A percentile compares a stretch with the other conserved stretches of the same genome.
Evolutionary conservation across 2,113 vertebrate species (phyloP).

Genomic region (Varanus salvator): DNA sequence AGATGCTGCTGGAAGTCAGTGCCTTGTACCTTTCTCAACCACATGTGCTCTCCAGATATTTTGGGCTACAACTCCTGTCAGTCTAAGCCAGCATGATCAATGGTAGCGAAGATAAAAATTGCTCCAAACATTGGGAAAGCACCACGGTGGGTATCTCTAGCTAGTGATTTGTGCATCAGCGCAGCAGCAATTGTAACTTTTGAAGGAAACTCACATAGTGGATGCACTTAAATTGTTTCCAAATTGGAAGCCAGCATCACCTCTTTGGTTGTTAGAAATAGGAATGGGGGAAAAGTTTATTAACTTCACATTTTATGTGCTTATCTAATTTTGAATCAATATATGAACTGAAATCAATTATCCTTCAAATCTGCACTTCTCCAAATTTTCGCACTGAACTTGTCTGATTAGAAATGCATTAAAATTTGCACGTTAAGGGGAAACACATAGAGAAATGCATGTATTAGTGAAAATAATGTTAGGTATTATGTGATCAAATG

Average conservation of each 20-base stretch:
- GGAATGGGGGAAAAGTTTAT: too few relatives aligned
- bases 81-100: neutral
- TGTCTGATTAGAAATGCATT: too few relatives aligned
- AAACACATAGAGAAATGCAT: too few relatives aligned
- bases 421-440: too few relatives aligned
- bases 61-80: neutral
- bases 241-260: neutral
- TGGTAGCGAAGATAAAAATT: neutral
- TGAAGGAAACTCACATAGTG: conserved; percentile 7
- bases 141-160: neutral
- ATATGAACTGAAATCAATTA: too few relatives aligned
- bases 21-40: neutral
- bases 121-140: neutral
- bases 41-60: neutral
- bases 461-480: too few relatives aligned
- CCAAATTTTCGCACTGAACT: too few relatives aligned
- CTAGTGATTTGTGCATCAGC: neutral
- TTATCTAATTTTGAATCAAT: too few relatives aligned
- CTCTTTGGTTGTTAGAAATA: neutral
- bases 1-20: neutral
- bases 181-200: conserved; percentile 29
- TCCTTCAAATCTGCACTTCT: too few relatives aligned
- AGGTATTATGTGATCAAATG: too few relatives aligned
- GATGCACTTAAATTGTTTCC: neutral
- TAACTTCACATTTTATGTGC: too few relatives aligned